phyloP scores from a whole-genome alignment of 2,888 invertebrate species.

The Erpobdella octoculata region DNA sequence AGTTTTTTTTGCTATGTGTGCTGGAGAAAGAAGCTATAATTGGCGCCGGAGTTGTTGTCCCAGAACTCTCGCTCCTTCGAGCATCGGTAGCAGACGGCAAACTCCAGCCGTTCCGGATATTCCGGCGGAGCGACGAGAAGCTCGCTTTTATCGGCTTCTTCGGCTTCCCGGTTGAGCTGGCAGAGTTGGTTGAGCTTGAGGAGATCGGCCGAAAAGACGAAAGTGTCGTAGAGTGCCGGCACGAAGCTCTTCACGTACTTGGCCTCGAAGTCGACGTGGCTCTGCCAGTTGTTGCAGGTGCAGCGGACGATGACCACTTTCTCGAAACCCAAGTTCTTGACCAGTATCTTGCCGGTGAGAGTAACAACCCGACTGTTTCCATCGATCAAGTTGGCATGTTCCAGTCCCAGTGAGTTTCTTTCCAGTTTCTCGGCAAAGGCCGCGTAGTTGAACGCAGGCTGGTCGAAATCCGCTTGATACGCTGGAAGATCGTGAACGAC shows the following conservation, averaged over 20 bases:
- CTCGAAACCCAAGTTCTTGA: background rate
- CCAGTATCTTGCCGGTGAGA: background rate
- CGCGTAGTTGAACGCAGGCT: background rate
- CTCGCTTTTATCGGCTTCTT: background rate
- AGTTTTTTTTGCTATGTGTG: too few relatives aligned
- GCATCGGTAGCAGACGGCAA: background rate
- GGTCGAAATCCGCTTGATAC: background rate
- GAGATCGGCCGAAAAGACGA: background rate
- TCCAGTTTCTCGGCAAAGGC: background rate
- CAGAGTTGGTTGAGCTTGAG: background rate
- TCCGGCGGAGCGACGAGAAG: too few relatives aligned
- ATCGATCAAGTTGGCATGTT: background rate
- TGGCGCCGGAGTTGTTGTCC: slow-evolving; percentile 4
- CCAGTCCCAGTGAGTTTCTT: background rate
- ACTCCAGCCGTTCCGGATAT: background rate
- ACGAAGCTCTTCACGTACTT: background rate
- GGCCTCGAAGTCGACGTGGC: background rate
- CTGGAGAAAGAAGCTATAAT: background rate
- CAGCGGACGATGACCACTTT: background rate
- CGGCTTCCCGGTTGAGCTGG: background rate
- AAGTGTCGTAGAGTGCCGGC: background rate
- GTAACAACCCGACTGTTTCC: background rate
- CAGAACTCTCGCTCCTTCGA: background rate
- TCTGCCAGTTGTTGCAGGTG: slow-evolving; percentile 6
- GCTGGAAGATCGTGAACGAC: background rate